Conservation (phyloP, 2,888 invertebrate species). For the Diogma glabrata region DNA sequence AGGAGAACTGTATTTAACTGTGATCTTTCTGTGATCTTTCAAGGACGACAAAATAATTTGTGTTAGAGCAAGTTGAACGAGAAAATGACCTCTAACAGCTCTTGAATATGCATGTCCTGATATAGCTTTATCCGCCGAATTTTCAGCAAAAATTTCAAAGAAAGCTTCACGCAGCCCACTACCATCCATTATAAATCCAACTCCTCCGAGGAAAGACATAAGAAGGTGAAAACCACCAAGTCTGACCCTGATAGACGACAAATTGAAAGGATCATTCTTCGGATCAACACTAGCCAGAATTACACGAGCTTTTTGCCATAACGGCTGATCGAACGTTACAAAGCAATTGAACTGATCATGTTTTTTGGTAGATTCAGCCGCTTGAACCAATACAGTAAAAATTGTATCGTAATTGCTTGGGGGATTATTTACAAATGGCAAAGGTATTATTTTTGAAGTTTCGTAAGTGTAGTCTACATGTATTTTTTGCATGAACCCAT, state of each 20-base stretch:
- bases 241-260: conserved; percentile 12
- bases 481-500: too few species aligned
- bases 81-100: conserved; percentile 22
- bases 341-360: conserved; percentile 17
- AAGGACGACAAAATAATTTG: conserved; percentile 22
- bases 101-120: conserved; percentile 25
- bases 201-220: conserved; percentile 27
- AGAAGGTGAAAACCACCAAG: conserved; percentile 27
- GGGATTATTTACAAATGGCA: conserved; percentile 25
- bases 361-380: conserved; percentile 20
- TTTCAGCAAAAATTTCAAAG: conserved; percentile 9
- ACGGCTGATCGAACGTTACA: not conserved
- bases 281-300: not conserved
- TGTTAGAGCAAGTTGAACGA: conserved; percentile 23
- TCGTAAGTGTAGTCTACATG: conserved; percentile 18
- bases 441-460: conserved; percentile 22
- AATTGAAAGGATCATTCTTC: conserved; percentile 13
- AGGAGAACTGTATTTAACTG: too few species aligned
- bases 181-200: conserved; percentile 29
- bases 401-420: conserved; percentile 23
- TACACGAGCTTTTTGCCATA: not conserved
- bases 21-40: too few species aligned
- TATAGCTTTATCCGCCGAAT: conserved; percentile 24
- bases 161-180: too few species aligned
- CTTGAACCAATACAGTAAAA: conserved; percentile 22